Evolutionary conservation across 1,140 invertebrate species (phyloP).

Genomic region (Drosophila micromelanica): DNA sequence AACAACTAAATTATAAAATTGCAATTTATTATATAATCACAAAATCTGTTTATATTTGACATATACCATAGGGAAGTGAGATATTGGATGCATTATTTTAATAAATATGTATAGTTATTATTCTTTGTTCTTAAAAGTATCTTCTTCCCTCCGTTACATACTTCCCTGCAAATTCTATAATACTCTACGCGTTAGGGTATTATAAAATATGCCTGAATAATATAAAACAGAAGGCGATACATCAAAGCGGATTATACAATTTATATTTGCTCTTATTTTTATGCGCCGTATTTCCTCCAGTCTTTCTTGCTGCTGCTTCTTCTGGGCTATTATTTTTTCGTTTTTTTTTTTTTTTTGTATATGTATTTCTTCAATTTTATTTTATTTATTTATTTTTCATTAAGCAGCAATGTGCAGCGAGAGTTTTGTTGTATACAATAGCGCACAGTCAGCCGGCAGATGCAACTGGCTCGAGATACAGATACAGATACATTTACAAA

Average conservation of each 20-base stretch:
- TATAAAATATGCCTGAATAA: constrained; percentile 71
- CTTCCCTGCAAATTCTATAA: not conserved
- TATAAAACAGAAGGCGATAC: constrained; percentile 81
- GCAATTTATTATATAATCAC: no score
- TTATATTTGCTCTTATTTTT: constrained; percentile 76
- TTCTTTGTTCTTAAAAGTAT: no score
- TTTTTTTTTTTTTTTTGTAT: constrained; percentile 38
- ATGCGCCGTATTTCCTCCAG: constrained; percentile 27
- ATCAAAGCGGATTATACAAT: constrained; percentile 81
- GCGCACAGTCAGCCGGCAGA: constrained; percentile 40
- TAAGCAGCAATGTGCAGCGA: constrained; percentile 31
- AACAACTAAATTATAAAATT: no score
- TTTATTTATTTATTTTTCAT: constrained; percentile 78
- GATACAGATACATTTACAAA: not conserved
- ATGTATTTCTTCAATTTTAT: constrained; percentile 77
- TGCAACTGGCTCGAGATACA: constrained; percentile 44
- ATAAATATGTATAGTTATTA: no score
- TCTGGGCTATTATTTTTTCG: constrained; percentile 32
- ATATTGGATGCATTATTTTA: no score
- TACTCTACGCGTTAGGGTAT: not conserved
- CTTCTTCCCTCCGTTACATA: not conserved
- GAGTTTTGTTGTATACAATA: constrained; percentile 53
- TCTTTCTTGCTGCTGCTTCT: not conserved
- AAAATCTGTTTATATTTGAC: no score
- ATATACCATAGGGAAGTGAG: no score